These are phyloP conservation scores for Rhizomys pruinosus DNA, from an alignment of 2,113 vertebrate genomes.

Conservation along the genomic window DNA sequence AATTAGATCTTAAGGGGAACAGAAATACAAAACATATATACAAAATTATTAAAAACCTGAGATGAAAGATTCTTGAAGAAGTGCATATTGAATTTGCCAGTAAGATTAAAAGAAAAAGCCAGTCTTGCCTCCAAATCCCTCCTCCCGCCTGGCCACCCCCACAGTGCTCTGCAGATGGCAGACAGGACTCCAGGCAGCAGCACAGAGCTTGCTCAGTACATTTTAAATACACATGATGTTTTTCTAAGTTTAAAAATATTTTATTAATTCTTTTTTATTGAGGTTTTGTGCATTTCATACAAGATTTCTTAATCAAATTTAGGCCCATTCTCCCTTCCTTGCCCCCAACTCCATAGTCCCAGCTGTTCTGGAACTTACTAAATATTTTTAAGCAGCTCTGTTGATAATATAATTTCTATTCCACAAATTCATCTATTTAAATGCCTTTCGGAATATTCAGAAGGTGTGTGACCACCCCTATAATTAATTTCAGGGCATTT, in stretches of 20 bases:
- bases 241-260: too few species aligned
- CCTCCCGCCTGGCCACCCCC: constrained; percentile 22
- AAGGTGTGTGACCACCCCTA: not conserved
- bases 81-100: not conserved
- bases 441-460: not conserved
- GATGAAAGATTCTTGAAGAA: constrained; percentile 49
- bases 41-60: constrained; percentile 42
- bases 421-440: not conserved
- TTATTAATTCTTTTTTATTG: too few species aligned
- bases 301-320: too few species aligned
- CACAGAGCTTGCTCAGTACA: not conserved
- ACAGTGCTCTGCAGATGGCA: constrained; percentile 58
- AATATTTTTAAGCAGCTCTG: not conserved
- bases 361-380: not conserved
- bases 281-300: too few species aligned
- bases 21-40: constrained; percentile 27
- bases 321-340: too few species aligned
- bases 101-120: constrained; percentile 53
- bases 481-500: not conserved
- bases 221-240: constrained; percentile 18
- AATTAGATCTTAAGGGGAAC: not conserved
- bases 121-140: not conserved
- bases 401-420: not conserved
- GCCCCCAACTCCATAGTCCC: too few species aligned
- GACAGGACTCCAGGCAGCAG: not conserved